Evolutionary conservation across 1,140 invertebrate genomes (phyloP).

Genomic region (Scaptomyza graminum): DNA sequence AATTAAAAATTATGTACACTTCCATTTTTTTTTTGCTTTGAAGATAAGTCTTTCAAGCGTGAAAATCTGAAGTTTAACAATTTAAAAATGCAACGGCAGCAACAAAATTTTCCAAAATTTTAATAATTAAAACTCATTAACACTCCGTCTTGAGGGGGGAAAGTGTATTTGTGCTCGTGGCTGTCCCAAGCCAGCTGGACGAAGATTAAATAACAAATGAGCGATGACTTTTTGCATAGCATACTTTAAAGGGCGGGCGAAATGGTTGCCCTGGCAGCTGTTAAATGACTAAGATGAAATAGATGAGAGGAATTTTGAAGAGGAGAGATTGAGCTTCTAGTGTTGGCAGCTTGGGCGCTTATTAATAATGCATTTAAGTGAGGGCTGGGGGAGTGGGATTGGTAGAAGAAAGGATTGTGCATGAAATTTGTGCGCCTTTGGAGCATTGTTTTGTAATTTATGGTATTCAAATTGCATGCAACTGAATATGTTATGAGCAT

Average conservation of each 20-base stretch:
- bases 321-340: constrained; percentile 21
- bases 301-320: constrained; percentile 9
- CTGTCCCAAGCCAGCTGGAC: constrained; percentile 51
- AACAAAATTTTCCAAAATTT: constrained; percentile 54
- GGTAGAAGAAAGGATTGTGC: constrained; percentile 6
- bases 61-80: constrained; percentile 29
- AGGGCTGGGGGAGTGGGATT: not conserved
- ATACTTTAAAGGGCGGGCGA: constrained; percentile 45
- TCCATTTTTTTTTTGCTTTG: not conserved
- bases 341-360: constrained; percentile 39
- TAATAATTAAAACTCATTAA: constrained; percentile 81
- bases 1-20: constrained; percentile 15
- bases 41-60: constrained; percentile 5
- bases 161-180: not conserved
- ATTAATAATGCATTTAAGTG: constrained; percentile 58
- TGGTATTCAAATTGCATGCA: constrained; percentile 65
- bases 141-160: constrained; percentile 52
- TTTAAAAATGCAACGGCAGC: constrained; percentile 38
- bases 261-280: not conserved
- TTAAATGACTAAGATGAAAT: constrained; percentile 25
- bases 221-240: constrained; percentile 69
- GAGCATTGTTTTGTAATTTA: constrained; percentile 63
- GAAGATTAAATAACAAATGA: constrained; percentile 79
- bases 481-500: constrained; percentile 50
- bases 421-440: constrained; percentile 31